Conservation (phyloP, 2,888 invertebrate genomes). For the Eupithecia inturbata region DNA sequence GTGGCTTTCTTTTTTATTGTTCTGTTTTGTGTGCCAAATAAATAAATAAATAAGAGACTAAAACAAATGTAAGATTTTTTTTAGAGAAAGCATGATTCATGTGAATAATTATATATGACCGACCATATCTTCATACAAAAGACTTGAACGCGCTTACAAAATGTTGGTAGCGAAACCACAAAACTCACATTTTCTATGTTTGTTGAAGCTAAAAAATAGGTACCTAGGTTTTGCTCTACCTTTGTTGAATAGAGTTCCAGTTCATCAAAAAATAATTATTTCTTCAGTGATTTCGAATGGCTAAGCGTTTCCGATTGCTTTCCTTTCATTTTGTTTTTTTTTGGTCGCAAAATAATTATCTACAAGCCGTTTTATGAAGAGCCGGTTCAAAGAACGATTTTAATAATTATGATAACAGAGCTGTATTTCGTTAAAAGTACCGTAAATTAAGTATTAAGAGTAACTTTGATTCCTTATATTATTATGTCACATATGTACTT, state of each 20-base stretch:
- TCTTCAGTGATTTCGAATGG: slow-evolving; percentile 16
- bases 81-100: too few species aligned
- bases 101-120: too few species aligned
- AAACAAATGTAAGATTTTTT: too few species aligned
- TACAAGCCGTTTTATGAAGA: not conserved
- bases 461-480: not conserved
- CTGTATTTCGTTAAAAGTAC: not conserved
- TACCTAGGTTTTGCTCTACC: slow-evolving; percentile 8
- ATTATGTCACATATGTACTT: not conserved
- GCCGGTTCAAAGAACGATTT: not conserved
- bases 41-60: too few species aligned
- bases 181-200: not conserved
- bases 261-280: slow-evolving; percentile 28
- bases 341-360: slow-evolving; percentile 21
- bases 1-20: too few species aligned
- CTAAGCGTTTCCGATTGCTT: slow-evolving; percentile 30
- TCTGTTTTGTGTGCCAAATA: too few species aligned
- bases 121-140: not conserved
- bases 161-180: not conserved
- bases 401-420: not conserved
- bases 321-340: slow-evolving; percentile 23
- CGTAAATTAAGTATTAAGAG: not conserved
- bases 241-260: slow-evolving; percentile 23
- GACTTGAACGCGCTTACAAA: not conserved
- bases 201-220: not conserved